Conservation (phyloP, 1,140 invertebrate genomes). For the Caenorhabditis inopinata region DNA sequence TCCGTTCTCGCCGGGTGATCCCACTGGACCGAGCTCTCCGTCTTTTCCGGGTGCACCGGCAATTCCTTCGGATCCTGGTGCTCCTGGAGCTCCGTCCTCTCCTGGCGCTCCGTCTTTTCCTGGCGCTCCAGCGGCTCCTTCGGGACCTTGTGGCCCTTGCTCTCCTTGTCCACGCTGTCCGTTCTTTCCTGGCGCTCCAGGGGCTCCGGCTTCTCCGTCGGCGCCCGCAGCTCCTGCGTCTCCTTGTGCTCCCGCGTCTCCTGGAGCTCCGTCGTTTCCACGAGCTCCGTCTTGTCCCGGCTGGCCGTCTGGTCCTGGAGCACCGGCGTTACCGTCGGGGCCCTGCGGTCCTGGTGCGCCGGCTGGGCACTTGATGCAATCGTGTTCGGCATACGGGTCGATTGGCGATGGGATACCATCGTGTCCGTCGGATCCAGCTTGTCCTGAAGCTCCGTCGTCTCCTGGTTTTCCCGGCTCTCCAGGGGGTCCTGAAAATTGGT, state of each 20-base stretch:
- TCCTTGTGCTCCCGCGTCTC: background rate
- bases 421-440: no score
- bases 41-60: slow-evolving; percentile 34
- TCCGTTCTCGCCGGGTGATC: slow-evolving; percentile 35
- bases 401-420: background rate
- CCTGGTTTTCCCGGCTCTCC: background rate
- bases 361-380: slow-evolving; percentile 13
- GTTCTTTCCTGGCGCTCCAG: background rate
- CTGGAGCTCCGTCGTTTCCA: slow-evolving; percentile 30
- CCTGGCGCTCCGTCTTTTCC: slow-evolving; percentile 20
- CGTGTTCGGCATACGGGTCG: background rate
- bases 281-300: slow-evolving; percentile 18
- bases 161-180: background rate
- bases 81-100: slow-evolving; percentile 13
- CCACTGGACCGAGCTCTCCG: slow-evolving; percentile 35
- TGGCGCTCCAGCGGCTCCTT: slow-evolving; percentile 1
- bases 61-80: background rate
- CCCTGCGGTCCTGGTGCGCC: background rate
- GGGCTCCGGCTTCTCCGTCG: slow-evolving; percentile 25
- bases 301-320: background rate
- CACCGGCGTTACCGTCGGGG: slow-evolving; percentile 24
- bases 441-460: background rate
- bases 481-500: background rate
- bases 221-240: background rate
- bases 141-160: background rate